Percentiles rank a stretch among this genome's conserved stretches.
These are phyloP conservation scores for Lasioglossum baleicum DNA, from an alignment of 1,140 invertebrate genomes.

Conservation along the genomic window DNA sequence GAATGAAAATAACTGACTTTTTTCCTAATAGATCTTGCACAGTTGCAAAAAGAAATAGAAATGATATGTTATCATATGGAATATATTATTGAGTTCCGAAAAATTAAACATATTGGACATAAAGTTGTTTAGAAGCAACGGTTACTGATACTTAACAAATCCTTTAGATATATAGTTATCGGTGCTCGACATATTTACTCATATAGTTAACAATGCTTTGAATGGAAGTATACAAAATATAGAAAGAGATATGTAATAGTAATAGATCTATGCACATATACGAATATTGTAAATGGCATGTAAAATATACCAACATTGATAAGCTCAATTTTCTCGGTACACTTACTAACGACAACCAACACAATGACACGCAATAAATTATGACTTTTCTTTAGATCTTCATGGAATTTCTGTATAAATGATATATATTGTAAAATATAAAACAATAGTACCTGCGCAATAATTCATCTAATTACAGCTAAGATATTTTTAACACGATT, in stretches of 20 bases:
- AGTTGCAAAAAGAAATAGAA: background rate
- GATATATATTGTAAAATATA: conserved; percentile 20
- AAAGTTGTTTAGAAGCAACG: background rate
- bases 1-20: background rate
- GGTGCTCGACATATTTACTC: conserved; percentile 4
- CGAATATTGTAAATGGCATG: background rate
- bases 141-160: background rate
- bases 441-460: conserved; percentile 43
- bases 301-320: background rate
- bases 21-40: background rate
- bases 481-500: conserved; percentile 19
- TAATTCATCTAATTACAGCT: conserved; percentile 18
- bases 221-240: background rate
- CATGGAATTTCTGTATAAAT: conserved; percentile 1
- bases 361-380: background rate
- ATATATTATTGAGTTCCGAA: background rate
- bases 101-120: background rate
- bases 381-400: background rate
- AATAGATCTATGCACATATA: background rate
- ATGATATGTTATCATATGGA: background rate
- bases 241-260: background rate
- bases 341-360: background rate
- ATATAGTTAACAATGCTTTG: conserved; percentile 8
- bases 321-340: background rate
- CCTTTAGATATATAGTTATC: conserved; percentile 11